These are phyloP conservation scores for Amphiprion percula DNA, from an alignment of 2,113 vertebrate species.

Conservation along the genomic window DNA sequence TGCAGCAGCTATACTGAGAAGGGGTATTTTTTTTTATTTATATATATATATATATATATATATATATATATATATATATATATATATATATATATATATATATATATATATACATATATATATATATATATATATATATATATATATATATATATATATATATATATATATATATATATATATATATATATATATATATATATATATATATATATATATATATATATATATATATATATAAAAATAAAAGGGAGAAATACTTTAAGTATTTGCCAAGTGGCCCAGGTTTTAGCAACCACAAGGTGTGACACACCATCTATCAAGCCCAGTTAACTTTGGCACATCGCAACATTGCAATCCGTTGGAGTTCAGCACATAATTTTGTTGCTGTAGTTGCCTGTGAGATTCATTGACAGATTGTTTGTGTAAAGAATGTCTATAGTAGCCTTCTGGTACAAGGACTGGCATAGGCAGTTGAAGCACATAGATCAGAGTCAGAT, in stretches of 20 bases:
- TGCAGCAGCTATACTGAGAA: neutral
- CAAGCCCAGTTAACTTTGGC: neutral
- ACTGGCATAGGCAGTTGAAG: neutral
- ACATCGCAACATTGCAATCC: neutral
- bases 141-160: too few relatives aligned
- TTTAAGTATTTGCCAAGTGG: neutral
- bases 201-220: too few relatives aligned
- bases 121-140: too few relatives aligned
- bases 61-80: too few relatives aligned
- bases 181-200: too few relatives aligned
- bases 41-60: too few relatives aligned
- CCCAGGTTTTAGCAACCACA: neutral
- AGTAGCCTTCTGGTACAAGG: neutral
- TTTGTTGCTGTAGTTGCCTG: neutral
- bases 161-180: too few relatives aligned
- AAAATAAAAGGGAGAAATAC: neutral
- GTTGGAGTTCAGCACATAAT: neutral
- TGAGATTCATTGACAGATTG: neutral
- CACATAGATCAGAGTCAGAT: neutral
- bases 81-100: too few relatives aligned
- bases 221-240: neutral
- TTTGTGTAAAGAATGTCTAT: conserved; percentile 1
- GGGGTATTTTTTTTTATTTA: too few relatives aligned
- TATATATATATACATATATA: too few relatives aligned
- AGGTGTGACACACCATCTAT: neutral